Percentiles rank a stretch among this genome's conserved stretches.
These are phyloP conservation scores for Tupiocoris notatus DNA, from an alignment of 2,888 invertebrate genomes.

Conservation along the genomic window DNA sequence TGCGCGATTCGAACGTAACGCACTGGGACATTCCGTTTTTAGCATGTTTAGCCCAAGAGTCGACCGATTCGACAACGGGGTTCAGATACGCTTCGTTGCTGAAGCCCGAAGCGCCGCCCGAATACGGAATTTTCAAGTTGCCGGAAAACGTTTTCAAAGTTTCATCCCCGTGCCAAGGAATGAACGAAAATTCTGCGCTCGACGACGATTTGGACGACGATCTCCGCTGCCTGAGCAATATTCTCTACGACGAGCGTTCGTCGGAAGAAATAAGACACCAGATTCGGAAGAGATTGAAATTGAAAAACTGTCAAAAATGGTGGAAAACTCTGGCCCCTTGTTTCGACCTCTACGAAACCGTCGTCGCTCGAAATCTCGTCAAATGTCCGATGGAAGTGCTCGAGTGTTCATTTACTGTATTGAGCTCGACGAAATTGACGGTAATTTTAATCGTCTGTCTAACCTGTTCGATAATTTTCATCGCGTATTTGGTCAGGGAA, in stretches of 20 bases:
- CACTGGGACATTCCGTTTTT: slow-evolving; percentile 17
- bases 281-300: not conserved
- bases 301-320: not conserved
- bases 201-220: slow-evolving; percentile 14
- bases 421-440: not conserved
- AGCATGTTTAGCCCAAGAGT: slow-evolving; percentile 4
- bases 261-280: not conserved
- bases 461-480: not conserved
- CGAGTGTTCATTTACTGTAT: not conserved
- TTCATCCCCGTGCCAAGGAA: not conserved
- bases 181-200: slow-evolving; percentile 2
- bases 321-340: slow-evolving; percentile 1
- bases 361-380: not conserved
- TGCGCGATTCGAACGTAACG: slow-evolving; percentile 1
- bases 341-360: not conserved
- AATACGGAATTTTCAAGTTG: slow-evolving; percentile 15
- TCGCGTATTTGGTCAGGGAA: not conserved
- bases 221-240: not conserved
- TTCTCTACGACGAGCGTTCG: not conserved
- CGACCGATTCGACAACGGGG: not conserved
- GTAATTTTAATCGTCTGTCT: not conserved
- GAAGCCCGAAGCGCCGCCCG: not conserved
- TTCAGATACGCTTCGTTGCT: not conserved
- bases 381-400: not conserved
- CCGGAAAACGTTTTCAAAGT: not conserved